phyloP scores from a whole-genome alignment of 2,797 vertebrate genomes.

The Arctocebus calabarensis region DNA sequence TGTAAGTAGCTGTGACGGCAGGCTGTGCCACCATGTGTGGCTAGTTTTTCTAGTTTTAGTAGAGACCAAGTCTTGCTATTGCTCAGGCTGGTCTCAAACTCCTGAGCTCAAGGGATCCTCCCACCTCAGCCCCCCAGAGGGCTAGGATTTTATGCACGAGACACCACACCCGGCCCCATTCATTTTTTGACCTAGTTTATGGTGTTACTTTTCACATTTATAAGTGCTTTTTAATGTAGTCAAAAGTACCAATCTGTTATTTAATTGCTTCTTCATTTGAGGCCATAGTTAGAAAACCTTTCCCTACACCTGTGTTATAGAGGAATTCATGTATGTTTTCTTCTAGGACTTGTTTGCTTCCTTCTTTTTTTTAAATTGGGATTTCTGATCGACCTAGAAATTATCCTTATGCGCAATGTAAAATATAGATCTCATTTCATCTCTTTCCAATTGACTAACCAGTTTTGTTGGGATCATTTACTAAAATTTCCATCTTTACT shows the following conservation, averaged over 20 bases:
- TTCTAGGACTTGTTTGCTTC: constrained; percentile 7
- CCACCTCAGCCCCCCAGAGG: too few relatives aligned
- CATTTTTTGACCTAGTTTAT: neutral
- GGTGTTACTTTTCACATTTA: neutral
- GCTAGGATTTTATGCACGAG: too few relatives aligned
- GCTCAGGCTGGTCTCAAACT: too few relatives aligned
- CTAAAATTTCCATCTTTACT: constrained; percentile 23
- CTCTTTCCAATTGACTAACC: neutral
- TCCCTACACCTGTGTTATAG: neutral
- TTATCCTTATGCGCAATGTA: neutral
- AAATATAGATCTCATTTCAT: neutral
- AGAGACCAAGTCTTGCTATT: too few relatives aligned
- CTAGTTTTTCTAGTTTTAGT: too few relatives aligned
- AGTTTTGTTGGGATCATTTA: constrained; percentile 27
- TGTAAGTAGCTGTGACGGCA: too few relatives aligned
- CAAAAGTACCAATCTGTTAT: neutral
- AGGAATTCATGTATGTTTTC: neutral
- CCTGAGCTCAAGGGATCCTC: too few relatives aligned
- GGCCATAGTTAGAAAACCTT: neutral
- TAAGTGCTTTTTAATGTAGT: neutral
- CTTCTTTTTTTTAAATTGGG: neutral
- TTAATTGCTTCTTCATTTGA: neutral
- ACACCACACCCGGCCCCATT: too few relatives aligned
- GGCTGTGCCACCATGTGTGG: too few relatives aligned
- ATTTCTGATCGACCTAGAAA: neutral